phyloP scores from a whole-genome alignment of 23 tunicate species.

The Clavelina lepadiformis region DNA sequence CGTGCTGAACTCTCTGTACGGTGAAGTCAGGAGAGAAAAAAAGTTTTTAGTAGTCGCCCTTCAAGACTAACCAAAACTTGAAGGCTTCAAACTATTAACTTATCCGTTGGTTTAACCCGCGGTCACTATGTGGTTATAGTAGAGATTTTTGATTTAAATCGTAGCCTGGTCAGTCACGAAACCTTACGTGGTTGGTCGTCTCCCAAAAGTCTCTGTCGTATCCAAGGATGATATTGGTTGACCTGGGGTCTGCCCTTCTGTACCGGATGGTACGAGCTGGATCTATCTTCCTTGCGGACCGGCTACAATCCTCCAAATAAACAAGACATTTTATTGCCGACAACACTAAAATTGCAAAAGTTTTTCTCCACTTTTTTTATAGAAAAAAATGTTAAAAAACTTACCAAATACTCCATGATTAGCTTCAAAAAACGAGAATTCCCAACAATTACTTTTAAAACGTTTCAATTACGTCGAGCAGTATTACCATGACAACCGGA shows the following conservation, averaged over 20 bases:
- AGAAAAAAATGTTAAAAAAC: too few relatives aligned
- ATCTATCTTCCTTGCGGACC: constrained; percentile 75
- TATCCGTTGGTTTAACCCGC: not conserved
- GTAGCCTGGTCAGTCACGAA: not conserved
- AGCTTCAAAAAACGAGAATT: too few relatives aligned
- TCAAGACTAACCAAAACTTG: too few relatives aligned
- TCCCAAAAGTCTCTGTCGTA: constrained; percentile 63
- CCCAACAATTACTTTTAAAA: too few relatives aligned
- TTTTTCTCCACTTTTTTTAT: too few relatives aligned
- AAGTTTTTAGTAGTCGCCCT: too few relatives aligned
- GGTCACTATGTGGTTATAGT: not conserved
- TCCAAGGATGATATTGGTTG: constrained; percentile 52
- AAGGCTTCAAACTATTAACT: too few relatives aligned
- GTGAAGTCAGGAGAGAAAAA: not conserved
- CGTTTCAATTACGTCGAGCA: too few relatives aligned
- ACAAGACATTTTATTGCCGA: too few relatives aligned
- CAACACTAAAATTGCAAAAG: too few relatives aligned
- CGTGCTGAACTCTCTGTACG: constrained; percentile 46
- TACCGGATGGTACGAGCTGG: constrained; percentile 75
- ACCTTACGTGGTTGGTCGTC: constrained; percentile 61
- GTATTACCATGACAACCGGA: too few relatives aligned
- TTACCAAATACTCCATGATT: too few relatives aligned
- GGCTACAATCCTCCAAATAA: constrained; percentile 59
- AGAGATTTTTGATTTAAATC: not conserved
- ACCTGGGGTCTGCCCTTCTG: constrained; percentile 74